Conservation (phyloP, 2,113 vertebrate genomes). For the Chaenocephalus aceratus region DNA sequence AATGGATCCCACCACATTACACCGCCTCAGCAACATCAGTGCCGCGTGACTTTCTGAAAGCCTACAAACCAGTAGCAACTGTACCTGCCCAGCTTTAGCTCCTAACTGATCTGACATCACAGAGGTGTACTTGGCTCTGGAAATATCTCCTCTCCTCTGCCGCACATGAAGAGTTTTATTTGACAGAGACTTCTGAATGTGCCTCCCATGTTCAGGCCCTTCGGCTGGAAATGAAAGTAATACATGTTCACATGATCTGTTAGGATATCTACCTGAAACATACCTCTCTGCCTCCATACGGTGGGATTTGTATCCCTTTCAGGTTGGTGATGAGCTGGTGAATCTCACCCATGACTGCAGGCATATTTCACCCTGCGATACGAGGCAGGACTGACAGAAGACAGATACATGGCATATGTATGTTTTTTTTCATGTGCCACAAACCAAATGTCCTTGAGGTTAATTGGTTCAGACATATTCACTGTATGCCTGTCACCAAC, state of each 20-base stretch:
- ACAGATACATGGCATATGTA: conserved; percentile 24
- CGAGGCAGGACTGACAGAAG: conserved; percentile 18
- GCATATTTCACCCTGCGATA: background rate
- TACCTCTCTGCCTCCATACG: background rate
- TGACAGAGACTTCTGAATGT: conserved; percentile 55
- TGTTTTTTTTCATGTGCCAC: conserved; percentile 1
- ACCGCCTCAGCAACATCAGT: background rate
- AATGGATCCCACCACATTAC: background rate
- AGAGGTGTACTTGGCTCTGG: conserved; percentile 22
- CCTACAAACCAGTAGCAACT: background rate
- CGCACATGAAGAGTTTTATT: conserved; percentile 28
- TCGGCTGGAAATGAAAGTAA: conserved; percentile 45
- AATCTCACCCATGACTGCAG: conserved; percentile 31
- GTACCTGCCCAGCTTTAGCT: background rate
- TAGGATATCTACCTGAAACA: conserved; percentile 31
- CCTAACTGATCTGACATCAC: no score
- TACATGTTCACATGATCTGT: conserved; percentile 51
- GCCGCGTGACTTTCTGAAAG: background rate
- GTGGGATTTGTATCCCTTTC: conserved; percentile 41
- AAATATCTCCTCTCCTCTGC: conserved; percentile 16
- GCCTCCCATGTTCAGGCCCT: conserved; percentile 18
- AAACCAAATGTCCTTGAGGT: background rate
- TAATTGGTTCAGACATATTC: background rate
- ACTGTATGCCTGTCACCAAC: background rate
- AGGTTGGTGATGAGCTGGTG: conserved; percentile 25